phyloP scores from a whole-genome alignment of 2,797 vertebrate species.

The Bradypodion ventrale region DNA sequence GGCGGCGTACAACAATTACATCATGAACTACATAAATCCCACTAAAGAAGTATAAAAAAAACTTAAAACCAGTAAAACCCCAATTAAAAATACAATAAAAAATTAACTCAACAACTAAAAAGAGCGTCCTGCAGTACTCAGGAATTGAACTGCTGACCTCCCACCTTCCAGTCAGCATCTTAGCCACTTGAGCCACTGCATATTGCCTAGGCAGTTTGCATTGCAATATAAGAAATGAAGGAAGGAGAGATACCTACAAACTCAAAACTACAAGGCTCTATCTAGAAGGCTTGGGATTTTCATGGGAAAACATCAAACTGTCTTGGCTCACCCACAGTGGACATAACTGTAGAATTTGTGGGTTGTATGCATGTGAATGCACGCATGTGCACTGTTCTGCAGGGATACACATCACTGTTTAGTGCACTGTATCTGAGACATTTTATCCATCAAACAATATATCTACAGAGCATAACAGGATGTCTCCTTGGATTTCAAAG shows the following conservation, averaged over 20 bases:
- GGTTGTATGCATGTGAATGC: neutral
- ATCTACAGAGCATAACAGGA: conserved; percentile 55
- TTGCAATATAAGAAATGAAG: no score
- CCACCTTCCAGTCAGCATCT: no score
- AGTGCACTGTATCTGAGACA: conserved; percentile 65
- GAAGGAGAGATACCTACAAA: no score
- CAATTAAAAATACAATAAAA: no score
- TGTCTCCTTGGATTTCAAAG: conserved; percentile 58
- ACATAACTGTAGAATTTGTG: conserved; percentile 60
- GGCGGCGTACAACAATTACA: no score
- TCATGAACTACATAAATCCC: no score
- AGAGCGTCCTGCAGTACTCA: no score
- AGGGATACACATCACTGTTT: conserved; percentile 67
- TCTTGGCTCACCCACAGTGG: conserved; percentile 69
- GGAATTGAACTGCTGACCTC: no score
- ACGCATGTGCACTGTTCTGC: conserved; percentile 57
- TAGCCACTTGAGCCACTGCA: no score
- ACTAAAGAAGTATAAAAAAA: no score
- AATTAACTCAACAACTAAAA: no score
- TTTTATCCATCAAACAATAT: conserved; percentile 66
- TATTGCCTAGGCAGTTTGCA: conserved; percentile 69
- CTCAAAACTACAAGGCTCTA: conserved; percentile 54
- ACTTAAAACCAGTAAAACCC: no score
- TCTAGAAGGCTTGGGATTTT: conserved; percentile 68
- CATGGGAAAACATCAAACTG: conserved; percentile 73